Base-by-base conservation (phyloP, 2,113 vertebrate genomes). In the Parotia lawesii region DNA sequence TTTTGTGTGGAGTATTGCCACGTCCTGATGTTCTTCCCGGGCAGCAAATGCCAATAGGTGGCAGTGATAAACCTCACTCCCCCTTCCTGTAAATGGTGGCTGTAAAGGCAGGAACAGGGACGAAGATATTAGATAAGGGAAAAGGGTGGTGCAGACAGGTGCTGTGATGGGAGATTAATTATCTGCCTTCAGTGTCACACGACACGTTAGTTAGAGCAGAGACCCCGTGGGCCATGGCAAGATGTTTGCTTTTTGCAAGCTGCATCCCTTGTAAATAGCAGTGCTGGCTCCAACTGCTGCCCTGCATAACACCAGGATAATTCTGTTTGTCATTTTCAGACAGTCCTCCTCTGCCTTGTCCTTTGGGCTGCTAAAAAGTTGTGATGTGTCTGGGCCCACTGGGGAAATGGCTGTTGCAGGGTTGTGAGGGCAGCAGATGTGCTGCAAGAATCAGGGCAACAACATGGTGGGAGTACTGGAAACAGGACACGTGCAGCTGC, bases 281-380 rank as follows among this genome's bases (percentile, higher is more conserved):
- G 47, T 7, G 5, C 73, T 53, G 33, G 87, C 95, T 96, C 85
- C 5, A 54, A 69, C 89, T 90, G 74, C 93, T 20, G 71, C 90
- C 96, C 92, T 96, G 97, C 91, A 95, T 97, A 96, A 96, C 79
- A 76, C 6, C 4, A 57, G 85, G 60, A 95, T 98, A 96, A 97
- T 97, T 93, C 91, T 94, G 95, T 97, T 97, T 98, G 97, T 98
- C 97, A 93, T 96, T 97, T 97, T 96, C 92, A 97, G 97, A 96
- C 92, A 96, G 73, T 53, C 50, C 62, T 96, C 82, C 96, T 96
- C 85, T 96, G 81, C 70, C 82, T 91, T 79, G 75, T 85, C 35
- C 8, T 95, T 95, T 47, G 82, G 71, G 35, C 73, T 33, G 57
- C 74, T 97, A 85, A 90, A 77, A 95, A 92, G 74, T 64, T 94